phyloP scores from a whole-genome alignment of 64 coral and sea anemone genomes.

The Cladopsammia gracilis region DNA sequence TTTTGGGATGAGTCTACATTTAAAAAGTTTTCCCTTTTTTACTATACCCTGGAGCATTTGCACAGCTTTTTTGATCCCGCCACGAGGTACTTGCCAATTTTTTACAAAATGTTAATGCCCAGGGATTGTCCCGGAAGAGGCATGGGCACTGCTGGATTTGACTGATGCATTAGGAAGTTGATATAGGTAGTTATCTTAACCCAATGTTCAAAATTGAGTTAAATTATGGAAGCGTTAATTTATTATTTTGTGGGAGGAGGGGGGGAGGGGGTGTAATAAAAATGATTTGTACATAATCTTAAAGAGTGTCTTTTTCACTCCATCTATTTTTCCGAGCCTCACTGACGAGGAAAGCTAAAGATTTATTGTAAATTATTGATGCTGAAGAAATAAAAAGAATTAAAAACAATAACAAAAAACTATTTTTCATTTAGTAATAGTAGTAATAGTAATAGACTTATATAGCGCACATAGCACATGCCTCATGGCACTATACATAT shows the following conservation, averaged over 20 bases:
- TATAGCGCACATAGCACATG: too few relatives aligned
- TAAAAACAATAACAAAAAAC: not conserved
- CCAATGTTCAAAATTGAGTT: not conserved
- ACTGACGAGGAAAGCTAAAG: not conserved
- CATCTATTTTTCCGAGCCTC: conserved; percentile 6
- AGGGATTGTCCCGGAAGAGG: too few relatives aligned
- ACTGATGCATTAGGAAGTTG: not conserved
- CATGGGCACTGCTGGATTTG: not conserved
- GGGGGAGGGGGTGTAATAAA: not conserved
- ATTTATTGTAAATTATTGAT: conserved; percentile 16
- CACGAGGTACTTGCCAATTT: too few relatives aligned
- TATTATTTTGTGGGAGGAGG: conserved; percentile 1
- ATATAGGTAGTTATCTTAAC: not conserved
- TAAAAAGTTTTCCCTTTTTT: too few relatives aligned
- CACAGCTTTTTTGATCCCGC: too few relatives aligned
- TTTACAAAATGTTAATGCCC: too few relatives aligned
- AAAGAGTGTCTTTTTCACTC: not conserved
- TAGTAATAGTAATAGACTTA: not conserved
- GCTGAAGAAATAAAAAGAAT: not conserved
- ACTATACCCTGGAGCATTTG: too few relatives aligned
- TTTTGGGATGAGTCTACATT: too few relatives aligned
- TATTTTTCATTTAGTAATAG: too few relatives aligned
- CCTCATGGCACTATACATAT: too few relatives aligned
- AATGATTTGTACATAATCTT: not conserved
- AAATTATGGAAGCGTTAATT: not conserved